These are phyloP conservation scores for Cepphus grylle DNA, from an alignment of 2,113 vertebrate genomes.

Conservation along the genomic window DNA sequence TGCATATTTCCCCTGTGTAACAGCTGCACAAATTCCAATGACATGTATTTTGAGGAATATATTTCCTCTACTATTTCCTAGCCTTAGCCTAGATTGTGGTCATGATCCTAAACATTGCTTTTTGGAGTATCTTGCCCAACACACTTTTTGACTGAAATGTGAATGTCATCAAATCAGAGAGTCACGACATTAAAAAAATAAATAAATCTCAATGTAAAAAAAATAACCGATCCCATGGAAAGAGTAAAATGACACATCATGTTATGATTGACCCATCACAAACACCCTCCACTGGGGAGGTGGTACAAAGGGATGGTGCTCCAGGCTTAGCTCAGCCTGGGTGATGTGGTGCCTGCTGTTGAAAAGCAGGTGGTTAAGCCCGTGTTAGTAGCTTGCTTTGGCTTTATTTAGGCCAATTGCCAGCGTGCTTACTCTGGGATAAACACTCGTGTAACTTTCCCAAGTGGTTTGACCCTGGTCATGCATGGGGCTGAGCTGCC, in stretches of 20 bases:
- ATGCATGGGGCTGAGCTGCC: fast-evolving
- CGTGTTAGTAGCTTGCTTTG: neutral
- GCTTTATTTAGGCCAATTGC: neutral
- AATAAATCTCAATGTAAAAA: neutral
- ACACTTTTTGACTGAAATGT: neutral
- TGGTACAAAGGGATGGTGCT: too few relatives aligned
- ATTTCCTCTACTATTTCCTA: neutral
- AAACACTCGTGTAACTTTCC: too few relatives aligned
- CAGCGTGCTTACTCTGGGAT: too few relatives aligned
- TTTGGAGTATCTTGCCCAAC: neutral
- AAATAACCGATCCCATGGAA: neutral
- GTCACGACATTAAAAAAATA: neutral
- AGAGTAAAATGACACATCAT: neutral
- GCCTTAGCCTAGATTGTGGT: neutral
- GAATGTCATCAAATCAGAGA: neutral
- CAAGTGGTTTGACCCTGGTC: neutral
- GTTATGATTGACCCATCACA: neutral
- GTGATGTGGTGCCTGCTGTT: too few relatives aligned
- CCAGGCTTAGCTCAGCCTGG: neutral
- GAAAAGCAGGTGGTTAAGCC: neutral
- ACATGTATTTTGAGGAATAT: neutral
- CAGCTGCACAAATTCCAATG: neutral
- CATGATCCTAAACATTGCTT: neutral
- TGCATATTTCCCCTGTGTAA: neutral
- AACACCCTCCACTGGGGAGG: neutral